Conservation (phyloP, 1,140 invertebrate species). For the Pseudomyrmex cubaensis region DNA sequence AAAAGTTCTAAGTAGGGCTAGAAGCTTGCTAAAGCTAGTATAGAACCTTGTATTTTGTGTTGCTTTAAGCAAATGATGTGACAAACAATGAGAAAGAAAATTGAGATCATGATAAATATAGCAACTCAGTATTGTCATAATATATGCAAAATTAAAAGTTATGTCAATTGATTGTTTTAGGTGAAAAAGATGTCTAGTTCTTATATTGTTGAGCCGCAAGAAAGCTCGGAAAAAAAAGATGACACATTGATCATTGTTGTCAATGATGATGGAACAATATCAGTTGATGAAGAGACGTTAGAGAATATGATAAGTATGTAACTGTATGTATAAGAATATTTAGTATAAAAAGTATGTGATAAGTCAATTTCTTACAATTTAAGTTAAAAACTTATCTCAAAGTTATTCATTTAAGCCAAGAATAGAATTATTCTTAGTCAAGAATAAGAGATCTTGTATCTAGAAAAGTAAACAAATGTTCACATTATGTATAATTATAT, state of each 20-base stretch:
- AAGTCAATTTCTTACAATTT: no score
- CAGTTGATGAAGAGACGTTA: slow-evolving; percentile 89
- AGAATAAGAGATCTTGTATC: no score
- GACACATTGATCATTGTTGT: slow-evolving; percentile 89
- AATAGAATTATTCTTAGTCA: no score
- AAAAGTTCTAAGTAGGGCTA: no score
- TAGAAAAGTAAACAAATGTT: not conserved
- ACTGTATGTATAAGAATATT: not conserved
- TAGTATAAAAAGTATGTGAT: not conserved
- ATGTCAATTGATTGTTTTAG: slow-evolving; percentile 58
- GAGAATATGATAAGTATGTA: slow-evolving; percentile 89
- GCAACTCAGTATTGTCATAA: not conserved
- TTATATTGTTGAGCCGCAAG: slow-evolving; percentile 80
- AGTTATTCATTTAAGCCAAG: no score
- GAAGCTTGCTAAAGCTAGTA: no score
- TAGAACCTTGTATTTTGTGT: no score
- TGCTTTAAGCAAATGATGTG: no score
- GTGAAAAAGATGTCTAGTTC: slow-evolving; percentile 82
- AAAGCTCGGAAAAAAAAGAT: slow-evolving; percentile 80
- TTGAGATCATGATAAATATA: no score
- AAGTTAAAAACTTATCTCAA: no score
- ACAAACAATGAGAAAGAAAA: no score
- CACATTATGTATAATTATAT: not conserved
- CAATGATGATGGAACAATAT: slow-evolving; percentile 90
- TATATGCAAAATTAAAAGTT: not conserved